A percentile compares a stretch with the other conserved stretches of the same genome.
Evolutionary conservation across 2,113 vertebrate genomes (phyloP).

Genomic region (Petrocephalus microphthalmus): DNA sequence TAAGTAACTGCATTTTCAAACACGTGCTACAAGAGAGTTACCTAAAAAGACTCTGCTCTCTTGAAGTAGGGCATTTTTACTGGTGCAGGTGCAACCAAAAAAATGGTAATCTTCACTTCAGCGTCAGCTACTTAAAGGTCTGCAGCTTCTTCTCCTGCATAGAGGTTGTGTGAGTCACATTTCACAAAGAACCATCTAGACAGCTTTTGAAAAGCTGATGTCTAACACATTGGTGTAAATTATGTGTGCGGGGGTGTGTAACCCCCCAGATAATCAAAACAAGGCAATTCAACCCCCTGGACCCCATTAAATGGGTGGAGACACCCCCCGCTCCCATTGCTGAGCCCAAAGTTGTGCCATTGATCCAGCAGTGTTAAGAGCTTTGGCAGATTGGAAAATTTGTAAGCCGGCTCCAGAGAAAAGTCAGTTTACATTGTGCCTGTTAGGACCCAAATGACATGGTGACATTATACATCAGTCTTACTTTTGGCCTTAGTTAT

Average conservation of each 20-base stretch:
- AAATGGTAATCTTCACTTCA: background rate
- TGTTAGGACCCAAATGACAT: background rate
- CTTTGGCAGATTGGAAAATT: background rate
- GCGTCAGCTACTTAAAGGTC: background rate
- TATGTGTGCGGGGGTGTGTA: no score
- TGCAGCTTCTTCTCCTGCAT: background rate
- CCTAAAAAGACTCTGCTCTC: background rate
- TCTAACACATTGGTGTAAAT: no score
- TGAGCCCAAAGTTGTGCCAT: no score
- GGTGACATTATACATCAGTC: background rate
- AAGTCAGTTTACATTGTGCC: background rate
- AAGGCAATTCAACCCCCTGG: no score
- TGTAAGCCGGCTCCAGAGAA: background rate
- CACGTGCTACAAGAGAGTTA: background rate
- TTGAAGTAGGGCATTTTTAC: background rate
- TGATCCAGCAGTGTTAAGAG: background rate
- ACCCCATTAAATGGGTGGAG: no score
- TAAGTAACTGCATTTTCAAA: background rate
- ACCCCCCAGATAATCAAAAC: no score
- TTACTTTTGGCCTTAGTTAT: background rate
- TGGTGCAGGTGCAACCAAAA: background rate
- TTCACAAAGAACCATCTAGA: background rate
- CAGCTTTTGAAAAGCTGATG: background rate
- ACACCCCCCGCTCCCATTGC: no score
- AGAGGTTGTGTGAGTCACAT: background rate